These are phyloP conservation scores for Oncorhynchus gorbuscha DNA, from an alignment of 2,113 vertebrate species.

Conservation along the genomic window DNA sequence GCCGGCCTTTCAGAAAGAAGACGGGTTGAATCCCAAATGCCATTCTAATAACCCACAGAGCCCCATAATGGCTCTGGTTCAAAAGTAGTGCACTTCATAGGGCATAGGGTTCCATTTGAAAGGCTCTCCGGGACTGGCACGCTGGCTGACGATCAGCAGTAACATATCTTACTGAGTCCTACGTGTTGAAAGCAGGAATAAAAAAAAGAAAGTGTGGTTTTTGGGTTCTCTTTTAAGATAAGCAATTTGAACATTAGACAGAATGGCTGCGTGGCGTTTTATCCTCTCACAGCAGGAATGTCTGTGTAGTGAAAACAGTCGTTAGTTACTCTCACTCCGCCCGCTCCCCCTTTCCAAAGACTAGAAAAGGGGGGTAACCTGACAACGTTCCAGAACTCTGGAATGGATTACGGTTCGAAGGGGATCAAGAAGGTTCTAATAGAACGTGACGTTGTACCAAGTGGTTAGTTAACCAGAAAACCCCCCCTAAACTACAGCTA, in stretches of 20 bases:
- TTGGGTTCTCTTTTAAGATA: slow-evolving; percentile 61
- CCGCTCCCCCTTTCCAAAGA: slow-evolving; percentile 35
- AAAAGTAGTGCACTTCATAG: too few relatives aligned
- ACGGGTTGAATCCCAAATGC: background rate
- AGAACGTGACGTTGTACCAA: slow-evolving; percentile 54
- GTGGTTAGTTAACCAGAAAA: slow-evolving; percentile 43
- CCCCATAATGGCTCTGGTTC: too few relatives aligned
- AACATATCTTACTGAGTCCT: slow-evolving; percentile 11
- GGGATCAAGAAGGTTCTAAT: slow-evolving; percentile 65
- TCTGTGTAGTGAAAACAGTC: slow-evolving; percentile 44
- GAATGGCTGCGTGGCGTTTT: slow-evolving; percentile 31
- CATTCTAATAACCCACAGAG: too few relatives aligned
- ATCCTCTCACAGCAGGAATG: slow-evolving; percentile 59
- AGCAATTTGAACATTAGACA: slow-evolving; percentile 33
- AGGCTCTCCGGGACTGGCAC: slow-evolving; percentile 6
- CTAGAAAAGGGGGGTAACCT: slow-evolving; percentile 40
- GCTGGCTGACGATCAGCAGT: slow-evolving; percentile 44
- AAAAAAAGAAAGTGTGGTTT: slow-evolving; percentile 32
- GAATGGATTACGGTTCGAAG: slow-evolving; percentile 58
- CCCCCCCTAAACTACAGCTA: slow-evolving; percentile 18
- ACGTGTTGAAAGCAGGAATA: slow-evolving; percentile 43
- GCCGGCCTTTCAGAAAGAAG: too few relatives aligned
- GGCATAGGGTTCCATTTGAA: background rate
- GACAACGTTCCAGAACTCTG: slow-evolving; percentile 66
- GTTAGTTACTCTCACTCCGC: slow-evolving; percentile 41